Evolutionary conservation across 2,888 invertebrate genomes (phyloP), one percentile per base, ranked within the genome.

Genomic region (Meta bourneti): DNA sequence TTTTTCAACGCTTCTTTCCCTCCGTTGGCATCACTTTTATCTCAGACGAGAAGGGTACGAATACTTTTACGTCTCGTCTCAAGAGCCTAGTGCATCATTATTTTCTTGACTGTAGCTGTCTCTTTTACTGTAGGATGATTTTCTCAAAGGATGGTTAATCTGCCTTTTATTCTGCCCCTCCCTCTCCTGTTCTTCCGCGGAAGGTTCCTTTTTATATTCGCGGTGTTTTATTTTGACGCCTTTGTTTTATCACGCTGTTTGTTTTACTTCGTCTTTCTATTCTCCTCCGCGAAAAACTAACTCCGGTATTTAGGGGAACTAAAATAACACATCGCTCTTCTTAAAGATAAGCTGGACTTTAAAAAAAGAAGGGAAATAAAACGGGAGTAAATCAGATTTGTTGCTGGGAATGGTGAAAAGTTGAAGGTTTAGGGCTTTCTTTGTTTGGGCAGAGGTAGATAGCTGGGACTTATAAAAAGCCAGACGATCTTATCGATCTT

Each of bases 131-230:
- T 80, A 19, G 74, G 78, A 86, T 86, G 86, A 87, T 87, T 88
- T 81, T 88, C 88, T 88, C 88, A 69, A 69, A 88, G 81, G 88
- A 88, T 54, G 69, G 81, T 81, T 88, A 88, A 88, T 88, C 88
- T 88, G 81, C 88, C 87, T 87, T 87, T 86, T 86, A 52, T 80
- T 87, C 74, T 34, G 16, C 51, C 54, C 13, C 34, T 49, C 69
- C 52, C 13, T 82, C 51, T 80, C 75, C 49, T 20, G 19, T 86
- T 86, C 85, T 72, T 87, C 80, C 11, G 61, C 61, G 69, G 61
- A 11, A 81, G 49, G 34, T 34, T 72, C 16, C 16, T 54, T 81
- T 72, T 71, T 19, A 9, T 52, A 19, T 88, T 20, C 13, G 7
- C 49, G 48, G 85, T 74, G 20, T 74, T 51, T 83, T 83, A 51